Evolutionary conservation across 2,888 invertebrate genomes (phyloP), one percentile per base, ranked within the genome.

Genomic region (Leucozona laternaria): DNA sequence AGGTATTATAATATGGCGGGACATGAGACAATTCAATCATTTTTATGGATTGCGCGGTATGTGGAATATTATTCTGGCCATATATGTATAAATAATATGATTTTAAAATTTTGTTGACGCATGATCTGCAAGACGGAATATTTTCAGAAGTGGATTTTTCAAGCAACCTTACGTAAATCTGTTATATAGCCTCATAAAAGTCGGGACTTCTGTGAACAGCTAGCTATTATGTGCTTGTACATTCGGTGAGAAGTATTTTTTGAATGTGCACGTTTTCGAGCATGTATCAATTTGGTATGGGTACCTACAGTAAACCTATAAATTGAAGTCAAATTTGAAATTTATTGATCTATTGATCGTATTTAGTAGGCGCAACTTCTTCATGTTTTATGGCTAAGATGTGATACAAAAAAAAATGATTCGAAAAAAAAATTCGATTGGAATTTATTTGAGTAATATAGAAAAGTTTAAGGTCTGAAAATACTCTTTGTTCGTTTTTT

Each of bases 11-110:
- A 45, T 48, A 48, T 31, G 28, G 48, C 50, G 73, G 57, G 68
- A 77, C 85, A 86, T 86, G 81, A 81, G 64, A 86, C 86, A 79
- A 81, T 86, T 81, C 78, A 81, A 78, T 78, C 62, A 64, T 68
- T 81, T 77, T 86, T 78, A 48, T 81, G 77, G 80, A 81, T 71
- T 81, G 66, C 48, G 78, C 48, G 78, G 50, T 55, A 62, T 81
- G 62, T 78, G 75, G 77, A 77, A 76, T 79, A 79, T 76, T 84
- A 75, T 58, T 70, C 25, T 62, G 37, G 28, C 37, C 45, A 58
- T 53, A 77, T 43, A 48, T 68, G 79, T n/a, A 22, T 37, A 22
- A 37, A 28, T 60, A 57, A 31, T 31, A 34, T 57, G 17, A 28
- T 66, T 20, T 70, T 73, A 80, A 73, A 77, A 73, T 66, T 77